Evolutionary conservation across 2,888 invertebrate genomes (phyloP).

Genomic region (Machimus rusticus): DNA sequence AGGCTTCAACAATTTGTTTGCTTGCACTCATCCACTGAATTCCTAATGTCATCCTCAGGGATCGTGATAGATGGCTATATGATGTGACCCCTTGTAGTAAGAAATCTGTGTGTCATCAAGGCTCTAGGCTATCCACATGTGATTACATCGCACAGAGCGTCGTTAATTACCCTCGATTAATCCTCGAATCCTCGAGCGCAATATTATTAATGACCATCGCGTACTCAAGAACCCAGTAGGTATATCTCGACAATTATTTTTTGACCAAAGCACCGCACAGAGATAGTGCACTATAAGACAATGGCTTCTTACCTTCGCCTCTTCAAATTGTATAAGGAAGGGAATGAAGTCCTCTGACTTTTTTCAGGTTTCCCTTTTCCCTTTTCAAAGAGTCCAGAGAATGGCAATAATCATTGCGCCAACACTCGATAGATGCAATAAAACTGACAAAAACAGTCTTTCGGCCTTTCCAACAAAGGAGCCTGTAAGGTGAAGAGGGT

Average conservation of each 20-base stretch:
- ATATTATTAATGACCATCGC: conserved; percentile 12
- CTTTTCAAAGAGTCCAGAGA: neutral
- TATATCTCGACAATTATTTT: neutral
- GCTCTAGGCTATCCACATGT: neutral
- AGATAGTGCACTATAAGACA: neutral
- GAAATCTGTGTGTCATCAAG: conserved; percentile 22
- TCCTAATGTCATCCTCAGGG: conserved; percentile 25
- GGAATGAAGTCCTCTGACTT: conserved; percentile 13
- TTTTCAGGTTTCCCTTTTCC: neutral
- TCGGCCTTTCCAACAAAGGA: conserved; percentile 3
- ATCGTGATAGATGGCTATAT: neutral
- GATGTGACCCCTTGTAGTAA: neutral
- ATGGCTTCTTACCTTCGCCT: neutral
- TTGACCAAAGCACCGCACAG: neutral
- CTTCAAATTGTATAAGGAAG: neutral
- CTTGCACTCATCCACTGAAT: neutral
- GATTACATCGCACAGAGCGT: neutral
- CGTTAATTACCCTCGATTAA: conserved; percentile 31
- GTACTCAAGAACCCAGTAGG: neutral
- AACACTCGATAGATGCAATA: conserved; percentile 32
- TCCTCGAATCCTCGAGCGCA: neutral
- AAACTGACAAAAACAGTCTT: conserved; percentile 36
- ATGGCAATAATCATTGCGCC: conserved; percentile 13
- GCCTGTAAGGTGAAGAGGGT: conserved; percentile 3
- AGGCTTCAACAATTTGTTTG: neutral